A percentile compares a stretch with the other conserved stretches of the same genome.
Conservation (phyloP, 2,113 vertebrate genomes). For the Brachirus orientalis region DNA sequence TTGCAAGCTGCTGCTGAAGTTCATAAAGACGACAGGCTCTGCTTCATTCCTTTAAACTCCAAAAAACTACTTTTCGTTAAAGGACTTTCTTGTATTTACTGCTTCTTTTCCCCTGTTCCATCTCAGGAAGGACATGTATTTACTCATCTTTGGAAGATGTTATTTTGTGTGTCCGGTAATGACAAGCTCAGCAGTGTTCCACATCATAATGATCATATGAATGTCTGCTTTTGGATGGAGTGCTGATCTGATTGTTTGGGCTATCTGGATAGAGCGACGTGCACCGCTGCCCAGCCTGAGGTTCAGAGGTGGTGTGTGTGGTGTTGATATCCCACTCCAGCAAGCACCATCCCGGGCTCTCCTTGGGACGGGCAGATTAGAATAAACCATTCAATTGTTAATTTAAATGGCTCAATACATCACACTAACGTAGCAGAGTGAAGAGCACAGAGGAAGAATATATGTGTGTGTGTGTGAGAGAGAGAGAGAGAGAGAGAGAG, state of each 20-base stretch:
- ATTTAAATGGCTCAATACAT: conserved; percentile 99
- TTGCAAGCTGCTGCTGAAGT: conserved; percentile 51
- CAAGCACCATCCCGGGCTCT: conserved; percentile 92
- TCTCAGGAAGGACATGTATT: conserved; percentile 90
- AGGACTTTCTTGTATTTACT: conserved; percentile 95
- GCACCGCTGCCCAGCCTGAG: conserved; percentile 91
- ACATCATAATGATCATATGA: conserved; percentile 89
- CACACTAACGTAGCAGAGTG: conserved; percentile 87
- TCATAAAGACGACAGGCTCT: conserved; percentile 49
- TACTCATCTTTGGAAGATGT: conserved; percentile 88
- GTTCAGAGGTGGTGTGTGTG: conserved; percentile 80
- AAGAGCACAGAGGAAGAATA: conserved; percentile 49
- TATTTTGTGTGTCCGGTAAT: conserved; percentile 84
- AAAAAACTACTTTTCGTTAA: conserved; percentile 86
- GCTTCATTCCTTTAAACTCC: too few species aligned
- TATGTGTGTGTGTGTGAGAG: background rate
- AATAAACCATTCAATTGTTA: conserved; percentile 99
- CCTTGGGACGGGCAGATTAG: conserved; percentile 90
- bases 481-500: too few species aligned
- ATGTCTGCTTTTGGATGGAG: conserved; percentile 91
- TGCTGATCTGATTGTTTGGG: conserved; percentile 94
- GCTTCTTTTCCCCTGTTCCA: conserved; percentile 84
- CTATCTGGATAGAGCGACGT: conserved; percentile 89
- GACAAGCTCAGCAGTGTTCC: conserved; percentile 80
- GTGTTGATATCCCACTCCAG: conserved; percentile 92